phyloP scores from a whole-genome alignment of 2,888 invertebrate species.

The Agriopis marginaria region DNA sequence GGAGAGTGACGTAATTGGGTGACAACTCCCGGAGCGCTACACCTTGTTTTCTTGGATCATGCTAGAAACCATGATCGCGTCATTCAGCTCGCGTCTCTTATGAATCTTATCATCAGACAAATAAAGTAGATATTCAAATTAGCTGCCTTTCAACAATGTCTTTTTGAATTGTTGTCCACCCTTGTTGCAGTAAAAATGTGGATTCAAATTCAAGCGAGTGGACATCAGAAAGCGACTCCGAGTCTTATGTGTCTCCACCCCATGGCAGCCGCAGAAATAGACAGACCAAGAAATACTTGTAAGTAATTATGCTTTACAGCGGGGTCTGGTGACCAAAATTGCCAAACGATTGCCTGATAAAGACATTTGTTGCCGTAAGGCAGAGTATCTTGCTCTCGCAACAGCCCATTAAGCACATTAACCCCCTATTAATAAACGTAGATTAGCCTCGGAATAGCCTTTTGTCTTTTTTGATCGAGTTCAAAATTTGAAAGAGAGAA shows the following conservation, averaged over 20 bases:
- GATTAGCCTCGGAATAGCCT: too few relatives aligned
- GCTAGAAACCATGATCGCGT: background rate
- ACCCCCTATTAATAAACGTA: too few relatives aligned
- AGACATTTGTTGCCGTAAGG: too few relatives aligned
- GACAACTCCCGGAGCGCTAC: too few relatives aligned
- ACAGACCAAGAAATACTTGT: slow-evolving; percentile 65
- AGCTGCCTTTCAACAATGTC: background rate
- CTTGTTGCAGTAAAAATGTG: slow-evolving; percentile 23
- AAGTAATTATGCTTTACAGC: slow-evolving; percentile 46
- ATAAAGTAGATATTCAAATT: background rate
- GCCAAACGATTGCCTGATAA: too few relatives aligned
- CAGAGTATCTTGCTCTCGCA: too few relatives aligned
- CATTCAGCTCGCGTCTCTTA: background rate
- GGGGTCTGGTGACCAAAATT: too few relatives aligned
- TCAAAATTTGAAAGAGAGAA: too few relatives aligned
- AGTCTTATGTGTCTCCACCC: slow-evolving; percentile 64
- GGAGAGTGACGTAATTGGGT: too few relatives aligned
- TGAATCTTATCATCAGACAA: background rate
- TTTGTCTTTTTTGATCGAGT: too few relatives aligned
- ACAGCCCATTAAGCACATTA: too few relatives aligned
- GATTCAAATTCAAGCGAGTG: slow-evolving; percentile 65
- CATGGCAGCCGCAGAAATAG: slow-evolving; percentile 58
- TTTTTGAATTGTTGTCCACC: background rate
- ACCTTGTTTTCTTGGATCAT: too few relatives aligned
- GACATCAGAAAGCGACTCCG: slow-evolving; percentile 66